phyloP scores from a whole-genome alignment of 2,888 invertebrate species.

The Actias luna region DNA sequence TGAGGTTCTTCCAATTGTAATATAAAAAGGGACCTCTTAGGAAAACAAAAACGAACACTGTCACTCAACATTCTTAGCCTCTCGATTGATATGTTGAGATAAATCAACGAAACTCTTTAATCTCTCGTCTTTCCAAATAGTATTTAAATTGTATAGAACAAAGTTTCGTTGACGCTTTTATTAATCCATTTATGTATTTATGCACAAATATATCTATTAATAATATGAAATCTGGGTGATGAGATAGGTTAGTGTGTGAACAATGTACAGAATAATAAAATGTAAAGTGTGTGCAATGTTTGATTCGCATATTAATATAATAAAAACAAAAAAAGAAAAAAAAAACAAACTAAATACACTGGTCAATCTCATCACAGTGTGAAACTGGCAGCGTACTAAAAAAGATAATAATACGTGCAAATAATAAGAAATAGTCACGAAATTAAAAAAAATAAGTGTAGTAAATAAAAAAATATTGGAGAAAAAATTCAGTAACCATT shows the following conservation, averaged over 20 bases:
- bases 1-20: slow-evolving; percentile 54
- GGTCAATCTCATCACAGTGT: slow-evolving; percentile 15
- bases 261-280: slow-evolving; percentile 29
- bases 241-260: slow-evolving; percentile 59
- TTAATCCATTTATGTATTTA: slow-evolving; percentile 13
- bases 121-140: not conserved
- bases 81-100: slow-evolving; percentile 35
- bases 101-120: slow-evolving; percentile 52
- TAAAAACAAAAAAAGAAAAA: slow-evolving; percentile 16
- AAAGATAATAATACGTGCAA: slow-evolving; percentile 54
- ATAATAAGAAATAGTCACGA: slow-evolving; percentile 35
- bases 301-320: slow-evolving; percentile 18
- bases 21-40: slow-evolving; percentile 50
- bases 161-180: slow-evolving; percentile 45
- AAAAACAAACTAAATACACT: slow-evolving; percentile 17
- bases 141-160: not conserved
- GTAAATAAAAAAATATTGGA: slow-evolving; percentile 44
- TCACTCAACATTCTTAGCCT: slow-evolving; percentile 77
- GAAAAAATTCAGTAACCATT: slow-evolving; percentile 51
- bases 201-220: slow-evolving; percentile 26
- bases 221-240: slow-evolving; percentile 44
- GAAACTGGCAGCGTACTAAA: slow-evolving; percentile 19
- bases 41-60: slow-evolving; percentile 59
- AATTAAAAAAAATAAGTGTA: slow-evolving; percentile 41
- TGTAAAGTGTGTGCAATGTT: slow-evolving; percentile 17